Conservation (phyloP, 1,140 invertebrate genomes). For the Frieseomelitta varia region DNA sequence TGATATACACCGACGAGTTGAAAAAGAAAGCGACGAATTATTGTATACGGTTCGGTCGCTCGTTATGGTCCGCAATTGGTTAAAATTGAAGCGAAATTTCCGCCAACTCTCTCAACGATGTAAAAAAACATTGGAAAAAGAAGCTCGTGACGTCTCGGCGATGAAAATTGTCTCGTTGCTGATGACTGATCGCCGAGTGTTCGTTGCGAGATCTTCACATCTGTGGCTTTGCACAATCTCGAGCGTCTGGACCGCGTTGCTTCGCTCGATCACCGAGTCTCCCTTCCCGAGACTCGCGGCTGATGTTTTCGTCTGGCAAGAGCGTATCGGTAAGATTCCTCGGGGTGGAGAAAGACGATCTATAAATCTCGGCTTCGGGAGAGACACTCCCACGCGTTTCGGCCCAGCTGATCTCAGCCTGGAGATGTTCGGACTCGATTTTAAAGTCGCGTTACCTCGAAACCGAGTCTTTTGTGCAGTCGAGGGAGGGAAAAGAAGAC, state of each 20-base stretch:
- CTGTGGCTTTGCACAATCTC: background rate
- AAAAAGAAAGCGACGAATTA: no score
- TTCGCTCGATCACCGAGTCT: background rate
- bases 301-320: background rate
- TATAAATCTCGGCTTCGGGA: slow-evolving; percentile 36
- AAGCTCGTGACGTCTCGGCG: background rate
- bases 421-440: background rate
- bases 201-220: background rate
- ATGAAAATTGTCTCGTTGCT: background rate
- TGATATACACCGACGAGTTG: no score
- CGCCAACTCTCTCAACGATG: no score
- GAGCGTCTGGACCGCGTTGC: background rate
- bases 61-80: no score
- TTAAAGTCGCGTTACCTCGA: slow-evolving; percentile 21
- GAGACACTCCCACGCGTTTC: slow-evolving; percentile 34
- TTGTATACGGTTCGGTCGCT: no score
- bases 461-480: slow-evolving; percentile 31
- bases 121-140: no score
- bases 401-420: slow-evolving; percentile 54
- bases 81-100: no score
- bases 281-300: background rate
- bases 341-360: slow-evolving; percentile 2
- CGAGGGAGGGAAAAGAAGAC: background rate
- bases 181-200: background rate
- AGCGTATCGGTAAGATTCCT: no score